Percentiles rank a stretch among this genome's conserved stretches.
phyloP scores from a whole-genome alignment of 2,113 vertebrate genomes.

The Antechinus stuartii region DNA sequence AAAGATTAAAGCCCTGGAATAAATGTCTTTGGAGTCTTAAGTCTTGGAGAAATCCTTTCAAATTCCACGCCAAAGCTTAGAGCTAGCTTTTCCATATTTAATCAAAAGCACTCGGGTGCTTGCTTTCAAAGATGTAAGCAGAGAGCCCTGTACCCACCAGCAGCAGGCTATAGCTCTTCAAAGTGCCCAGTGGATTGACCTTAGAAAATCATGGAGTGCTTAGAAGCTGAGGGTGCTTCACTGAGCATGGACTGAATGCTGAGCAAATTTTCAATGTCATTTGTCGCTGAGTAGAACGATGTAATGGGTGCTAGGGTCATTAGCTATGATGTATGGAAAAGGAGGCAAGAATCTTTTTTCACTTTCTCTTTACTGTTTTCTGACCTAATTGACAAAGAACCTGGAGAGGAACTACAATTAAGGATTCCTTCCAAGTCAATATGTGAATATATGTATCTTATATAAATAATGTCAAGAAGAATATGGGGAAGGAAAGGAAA shows the following conservation, averaged over 20 bases:
- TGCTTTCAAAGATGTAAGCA: not conserved
- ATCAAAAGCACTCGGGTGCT: slow-evolving; percentile 71
- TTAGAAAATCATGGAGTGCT: slow-evolving; percentile 29
- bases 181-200: slow-evolving; percentile 57
- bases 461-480: not conserved
- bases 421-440: not conserved
- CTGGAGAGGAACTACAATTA: not conserved
- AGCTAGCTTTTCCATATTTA: slow-evolving; percentile 74
- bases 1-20: slow-evolving; percentile 53
- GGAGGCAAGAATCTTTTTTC: not conserved
- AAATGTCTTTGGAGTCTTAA: slow-evolving; percentile 37
- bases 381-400: slow-evolving; percentile 21
- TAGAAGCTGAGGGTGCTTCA: slow-evolving; percentile 18
- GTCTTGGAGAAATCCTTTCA: slow-evolving; percentile 58
- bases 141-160: slow-evolving; percentile 27
- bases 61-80: slow-evolving; percentile 54
- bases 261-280: not conserved
- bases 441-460: not conserved
- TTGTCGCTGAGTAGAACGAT: not conserved
- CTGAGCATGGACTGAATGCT: slow-evolving; percentile 21
- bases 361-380: slow-evolving; percentile 42
- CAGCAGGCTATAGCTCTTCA: slow-evolving; percentile 61
- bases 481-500: not conserved
- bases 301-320: not conserved
- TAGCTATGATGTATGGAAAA: not conserved